phyloP scores from a whole-genome alignment of 2,113 vertebrate species.

The Callaeas wilsoni region DNA sequence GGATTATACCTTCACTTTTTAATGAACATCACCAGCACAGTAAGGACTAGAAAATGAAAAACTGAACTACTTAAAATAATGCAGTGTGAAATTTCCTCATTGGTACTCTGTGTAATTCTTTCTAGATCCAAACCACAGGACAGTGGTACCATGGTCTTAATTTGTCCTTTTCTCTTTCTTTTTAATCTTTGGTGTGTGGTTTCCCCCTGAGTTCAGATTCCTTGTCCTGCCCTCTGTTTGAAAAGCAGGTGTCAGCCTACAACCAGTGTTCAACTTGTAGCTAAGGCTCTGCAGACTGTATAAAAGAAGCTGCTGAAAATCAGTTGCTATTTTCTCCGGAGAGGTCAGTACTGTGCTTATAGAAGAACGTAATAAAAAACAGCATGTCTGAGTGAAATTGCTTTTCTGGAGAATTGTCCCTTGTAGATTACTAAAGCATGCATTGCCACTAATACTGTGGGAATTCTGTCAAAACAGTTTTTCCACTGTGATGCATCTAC shows the following conservation, averaged over 20 bases:
- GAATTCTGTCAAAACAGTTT: constrained; percentile 56
- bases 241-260: constrained; percentile 53
- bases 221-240: constrained; percentile 15
- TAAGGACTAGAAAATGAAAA: not conserved
- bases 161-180: not conserved
- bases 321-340: constrained; percentile 35
- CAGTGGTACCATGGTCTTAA: not conserved
- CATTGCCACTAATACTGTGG: constrained; percentile 29
- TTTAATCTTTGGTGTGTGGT: not conserved
- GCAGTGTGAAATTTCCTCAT: not conserved
- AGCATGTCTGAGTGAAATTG: constrained; percentile 47
- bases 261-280: constrained; percentile 18
- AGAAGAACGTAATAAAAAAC: constrained; percentile 57
- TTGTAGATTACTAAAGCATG: constrained; percentile 46
- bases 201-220: not conserved
- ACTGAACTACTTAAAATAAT: not conserved
- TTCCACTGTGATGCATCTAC: constrained; percentile 38
- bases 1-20: not conserved
- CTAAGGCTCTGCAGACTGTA: constrained; percentile 13
- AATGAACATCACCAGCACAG: not conserved
- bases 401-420: constrained; percentile 61
- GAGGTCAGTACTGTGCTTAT: constrained; percentile 37
- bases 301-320: constrained; percentile 30
- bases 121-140: not conserved
- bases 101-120: not conserved